Evolutionary conservation across 2,888 invertebrate species (phyloP).

Genomic region (Pardosa pseudoannulata): DNA sequence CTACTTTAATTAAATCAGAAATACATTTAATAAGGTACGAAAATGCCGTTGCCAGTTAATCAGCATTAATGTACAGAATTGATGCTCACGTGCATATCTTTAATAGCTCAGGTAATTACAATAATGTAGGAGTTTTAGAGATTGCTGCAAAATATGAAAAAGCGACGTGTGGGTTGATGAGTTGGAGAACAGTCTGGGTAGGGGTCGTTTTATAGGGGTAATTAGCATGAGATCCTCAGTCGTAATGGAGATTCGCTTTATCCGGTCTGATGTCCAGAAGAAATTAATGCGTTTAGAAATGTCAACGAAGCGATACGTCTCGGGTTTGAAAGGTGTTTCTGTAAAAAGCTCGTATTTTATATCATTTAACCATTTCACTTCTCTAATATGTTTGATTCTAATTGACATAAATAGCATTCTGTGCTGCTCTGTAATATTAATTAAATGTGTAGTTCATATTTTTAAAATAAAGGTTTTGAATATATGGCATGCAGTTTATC

Average conservation of each 20-base stretch:
- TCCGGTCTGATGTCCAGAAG: constrained; percentile 13
- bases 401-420: too few relatives aligned
- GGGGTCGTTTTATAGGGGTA: constrained; percentile 1
- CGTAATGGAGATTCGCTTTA: background rate
- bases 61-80: constrained; percentile 1
- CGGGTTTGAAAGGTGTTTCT: background rate
- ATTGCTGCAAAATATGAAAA: constrained; percentile 2
- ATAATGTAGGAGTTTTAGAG: constrained; percentile 4
- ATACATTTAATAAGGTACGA: constrained; percentile 17
- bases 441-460: too few relatives aligned
- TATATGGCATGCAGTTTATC: too few relatives aligned
- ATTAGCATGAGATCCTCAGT: constrained; percentile 12
- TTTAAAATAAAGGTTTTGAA: too few relatives aligned
- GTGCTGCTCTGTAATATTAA: too few relatives aligned
- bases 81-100: background rate
- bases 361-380: too few relatives aligned
- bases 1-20: constrained; percentile 9
- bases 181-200: background rate
- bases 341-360: too few relatives aligned
- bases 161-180: background rate
- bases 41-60: constrained; percentile 3
- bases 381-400: too few relatives aligned
- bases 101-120: constrained; percentile 13
- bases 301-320: background rate
- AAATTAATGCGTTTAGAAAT: background rate